Evolutionary conservation across 2,113 vertebrate genomes (phyloP), one percentile per base, ranked within the genome.

Genomic region (Oncorhynchus masou): DNA sequence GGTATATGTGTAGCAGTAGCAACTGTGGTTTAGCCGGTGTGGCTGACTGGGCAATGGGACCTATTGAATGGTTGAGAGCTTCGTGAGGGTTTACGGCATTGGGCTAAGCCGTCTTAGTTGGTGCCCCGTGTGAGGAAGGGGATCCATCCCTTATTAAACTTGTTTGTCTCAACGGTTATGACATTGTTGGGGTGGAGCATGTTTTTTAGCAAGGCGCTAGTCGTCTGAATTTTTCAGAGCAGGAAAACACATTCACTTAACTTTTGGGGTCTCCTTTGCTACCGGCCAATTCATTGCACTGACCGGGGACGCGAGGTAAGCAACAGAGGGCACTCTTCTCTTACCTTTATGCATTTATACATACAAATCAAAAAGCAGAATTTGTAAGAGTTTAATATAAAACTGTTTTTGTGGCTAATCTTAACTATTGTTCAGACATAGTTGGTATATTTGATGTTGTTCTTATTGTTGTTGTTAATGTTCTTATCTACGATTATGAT

Each of bases 351-450:
- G 93, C 93, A 94, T 94, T 93, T 94, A 91, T 93, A 92, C 89
- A 91, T 92, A 89, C 88, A 81, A 91, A 90, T 91, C 87, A 90
- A 90, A 90, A 90, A 92, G 85, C 91, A 91, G 91, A 49, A 94
- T 94, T 94, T 93, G 91, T 94, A 93, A 93, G 92, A 90, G 87
- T 92, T 93, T 94, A 93, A 93, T 94, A 94, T 94, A 93, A 94
- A 88, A 85, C 90, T 86, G 88, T 45, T 93, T 93, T 93, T 90
- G 92, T 94, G 92, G 86, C 88, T 89, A 87, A 91, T 87, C 89
- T 90, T 86, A 90, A 45, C 77, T 88, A 87, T 90, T 87, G 86
- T 89, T 91, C 90, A 88, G 89, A 86, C 73, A 16, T 86, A 84
- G 87, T 93, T 85, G 89, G 88, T 90, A 77, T 72, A 87, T 68